Conservation (phyloP, 2,113 vertebrate genomes). For the Crotalus viridis region DNA sequence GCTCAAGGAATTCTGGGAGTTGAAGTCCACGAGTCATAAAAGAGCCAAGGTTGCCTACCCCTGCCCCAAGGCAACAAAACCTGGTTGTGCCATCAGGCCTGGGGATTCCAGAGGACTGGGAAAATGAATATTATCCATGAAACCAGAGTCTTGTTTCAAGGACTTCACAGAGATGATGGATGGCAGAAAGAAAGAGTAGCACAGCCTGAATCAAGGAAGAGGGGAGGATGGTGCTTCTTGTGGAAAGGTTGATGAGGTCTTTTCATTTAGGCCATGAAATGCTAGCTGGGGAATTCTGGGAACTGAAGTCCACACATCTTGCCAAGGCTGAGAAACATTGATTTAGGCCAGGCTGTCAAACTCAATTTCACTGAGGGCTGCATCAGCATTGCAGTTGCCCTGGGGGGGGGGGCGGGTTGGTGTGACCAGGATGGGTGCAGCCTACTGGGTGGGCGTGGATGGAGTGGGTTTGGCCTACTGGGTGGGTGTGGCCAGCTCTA, state of each 20-base stretch:
- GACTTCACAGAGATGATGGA: background rate
- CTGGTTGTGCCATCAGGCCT: background rate
- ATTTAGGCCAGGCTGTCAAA: background rate
- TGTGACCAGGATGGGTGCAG: too few relatives aligned
- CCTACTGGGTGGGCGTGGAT: too few relatives aligned
- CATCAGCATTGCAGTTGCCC: too few relatives aligned
- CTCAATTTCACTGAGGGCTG: too few relatives aligned
- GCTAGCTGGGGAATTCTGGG: background rate
- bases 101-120: too few relatives aligned
- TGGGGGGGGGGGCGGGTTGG: too few relatives aligned
- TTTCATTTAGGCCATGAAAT: background rate
- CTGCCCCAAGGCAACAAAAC: background rate
- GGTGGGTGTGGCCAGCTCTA: too few relatives aligned
- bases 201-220: background rate
- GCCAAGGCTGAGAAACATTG: background rate
- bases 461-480: too few relatives aligned
- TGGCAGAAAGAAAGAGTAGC: background rate
- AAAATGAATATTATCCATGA: background rate
- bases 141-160: background rate
- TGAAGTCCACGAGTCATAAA: too few relatives aligned
- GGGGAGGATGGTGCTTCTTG: background rate
- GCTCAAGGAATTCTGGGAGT: too few relatives aligned
- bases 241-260: background rate
- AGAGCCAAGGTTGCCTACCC: too few relatives aligned
- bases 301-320: background rate